phyloP scores from a whole-genome alignment of 2,888 invertebrate genomes.

The Helicoverpa assulta region DNA sequence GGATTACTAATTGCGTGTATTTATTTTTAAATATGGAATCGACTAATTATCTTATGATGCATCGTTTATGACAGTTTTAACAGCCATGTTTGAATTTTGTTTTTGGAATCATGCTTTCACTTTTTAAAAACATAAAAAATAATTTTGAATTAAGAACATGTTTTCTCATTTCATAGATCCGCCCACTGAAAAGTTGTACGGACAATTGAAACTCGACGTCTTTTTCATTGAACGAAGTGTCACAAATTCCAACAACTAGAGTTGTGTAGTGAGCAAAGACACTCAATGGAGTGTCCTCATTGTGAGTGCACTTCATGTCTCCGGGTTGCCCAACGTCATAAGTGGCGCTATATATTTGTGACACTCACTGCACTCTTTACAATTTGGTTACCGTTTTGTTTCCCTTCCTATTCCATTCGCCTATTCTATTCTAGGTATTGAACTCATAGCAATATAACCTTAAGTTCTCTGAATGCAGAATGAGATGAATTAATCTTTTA shows the following conservation, averaged over 20 bases:
- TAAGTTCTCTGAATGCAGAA: too few relatives aligned
- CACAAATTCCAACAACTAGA: conserved; percentile 49
- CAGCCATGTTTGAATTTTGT: conserved; percentile 32
- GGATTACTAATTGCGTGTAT: conserved; percentile 55
- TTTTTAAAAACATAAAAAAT: conserved; percentile 6
- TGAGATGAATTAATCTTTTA: too few relatives aligned
- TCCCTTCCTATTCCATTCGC: neutral
- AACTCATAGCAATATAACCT: neutral
- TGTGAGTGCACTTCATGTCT: conserved; percentile 47
- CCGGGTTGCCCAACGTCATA: conserved; percentile 36
- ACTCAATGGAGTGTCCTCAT: conserved; percentile 56
- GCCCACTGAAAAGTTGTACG: neutral
- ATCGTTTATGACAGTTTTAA: conserved; percentile 38
- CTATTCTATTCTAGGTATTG: too few relatives aligned
- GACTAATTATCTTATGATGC: conserved; percentile 52
- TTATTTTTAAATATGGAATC: conserved; percentile 46
- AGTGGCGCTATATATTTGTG: conserved; percentile 51
- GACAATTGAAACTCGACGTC: conserved; percentile 7
- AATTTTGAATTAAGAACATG: neutral
- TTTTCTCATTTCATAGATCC: too few relatives aligned
- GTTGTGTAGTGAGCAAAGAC: conserved; percentile 41
- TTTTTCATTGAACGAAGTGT: conserved; percentile 42
- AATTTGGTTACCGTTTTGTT: conserved; percentile 38
- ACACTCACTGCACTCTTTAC: conserved; percentile 31
- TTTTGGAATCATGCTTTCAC: conserved; percentile 38